phyloP scores from a whole-genome alignment of 2,113 vertebrate species.

The Oreotrochilus melanogaster region DNA sequence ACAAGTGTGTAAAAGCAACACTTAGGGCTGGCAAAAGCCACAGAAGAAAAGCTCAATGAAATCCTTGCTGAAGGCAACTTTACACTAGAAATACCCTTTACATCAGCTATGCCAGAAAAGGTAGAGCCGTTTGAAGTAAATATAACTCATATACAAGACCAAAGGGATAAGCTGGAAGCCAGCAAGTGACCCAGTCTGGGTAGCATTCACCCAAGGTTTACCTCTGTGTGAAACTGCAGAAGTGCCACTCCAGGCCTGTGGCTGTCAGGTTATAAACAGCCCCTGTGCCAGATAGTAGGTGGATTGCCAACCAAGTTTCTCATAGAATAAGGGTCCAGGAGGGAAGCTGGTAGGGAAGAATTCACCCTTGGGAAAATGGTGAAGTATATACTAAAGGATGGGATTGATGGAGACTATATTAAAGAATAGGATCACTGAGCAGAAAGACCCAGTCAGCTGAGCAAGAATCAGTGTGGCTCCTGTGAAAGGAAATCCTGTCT shows the following conservation, averaged over 20 bases:
- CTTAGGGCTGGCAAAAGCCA: background rate
- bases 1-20: background rate
- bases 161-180: background rate
- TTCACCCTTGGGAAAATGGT: background rate
- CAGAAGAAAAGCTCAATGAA: background rate
- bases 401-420: background rate
- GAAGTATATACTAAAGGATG: background rate
- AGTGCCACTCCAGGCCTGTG: background rate
- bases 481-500: background rate
- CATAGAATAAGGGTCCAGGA: background rate
- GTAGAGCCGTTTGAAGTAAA: background rate
- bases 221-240: background rate
- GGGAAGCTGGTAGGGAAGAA: background rate
- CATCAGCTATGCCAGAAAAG: background rate
- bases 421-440: background rate
- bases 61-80: background rate
- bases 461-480: background rate
- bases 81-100: background rate
- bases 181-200: background rate
- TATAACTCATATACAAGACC: background rate
- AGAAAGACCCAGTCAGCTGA: background rate
- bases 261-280: background rate
- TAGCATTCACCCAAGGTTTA: background rate
- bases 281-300: background rate
- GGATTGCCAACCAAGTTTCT: background rate